Base-by-base conservation (phyloP, 2,888 invertebrate species). In the Lordiphosa andalusiaca region DNA sequence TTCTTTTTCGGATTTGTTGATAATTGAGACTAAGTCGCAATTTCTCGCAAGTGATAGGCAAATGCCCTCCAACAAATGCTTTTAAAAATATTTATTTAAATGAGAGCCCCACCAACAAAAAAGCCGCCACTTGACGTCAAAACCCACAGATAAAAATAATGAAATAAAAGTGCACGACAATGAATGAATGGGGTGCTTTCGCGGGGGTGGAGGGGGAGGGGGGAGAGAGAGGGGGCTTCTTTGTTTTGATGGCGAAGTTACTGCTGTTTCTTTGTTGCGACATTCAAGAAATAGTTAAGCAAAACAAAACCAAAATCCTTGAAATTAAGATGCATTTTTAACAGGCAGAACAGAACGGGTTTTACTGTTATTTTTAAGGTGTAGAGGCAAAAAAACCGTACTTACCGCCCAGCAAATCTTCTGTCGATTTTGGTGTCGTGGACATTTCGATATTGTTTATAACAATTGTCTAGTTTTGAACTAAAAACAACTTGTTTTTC, bases 401-500 rank as follows among this genome's bases (percentile, higher is more conserved):
- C 89, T 88, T 86, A 89, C 89, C 89, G 75, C 89, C 89, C 62
- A 89, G 87, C 76, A 89, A 83, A 86, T 89, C 89, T 81, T 89
- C 89, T 56, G 85, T 85, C 66, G 80, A 80, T 86, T 87, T 89
- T 86, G 89, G 89, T 71, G 89, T 89, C 64, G 89, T 82, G 67
- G 89, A 88, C 89, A 89, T 89, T 78, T 86, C 69, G 30, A 30
- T 83, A 62, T 68, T 71, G 47, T 54, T 69, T 46, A 67, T 52
- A 30, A 30, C 30, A 30, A 30, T 4, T 65, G 51, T 47, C 47
- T 72, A 35, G 57, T 39, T 65, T 33, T 55, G 42, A 38, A 21
- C 53, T 52, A 44, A 25, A 55, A 64, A 73, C 74, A 40, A 23
- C 54, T 48, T 64, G 71, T 74, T 82, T 73, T 80, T 66, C 55